Conservation (phyloP, 2,113 vertebrate species). For the Sylvilagus bachmani region DNA sequence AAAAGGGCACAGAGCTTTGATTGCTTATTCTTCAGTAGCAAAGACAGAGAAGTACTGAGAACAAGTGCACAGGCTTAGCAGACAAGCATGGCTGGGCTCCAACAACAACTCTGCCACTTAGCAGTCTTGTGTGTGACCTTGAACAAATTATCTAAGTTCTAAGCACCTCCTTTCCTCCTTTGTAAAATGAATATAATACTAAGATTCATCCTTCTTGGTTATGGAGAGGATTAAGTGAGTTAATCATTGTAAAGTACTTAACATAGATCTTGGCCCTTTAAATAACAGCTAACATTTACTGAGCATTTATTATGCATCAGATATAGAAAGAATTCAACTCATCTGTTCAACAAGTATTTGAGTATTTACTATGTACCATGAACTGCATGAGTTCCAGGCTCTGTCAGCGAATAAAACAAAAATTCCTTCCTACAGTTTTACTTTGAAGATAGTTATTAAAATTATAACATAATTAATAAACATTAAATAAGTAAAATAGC, state of each 20-base stretch:
- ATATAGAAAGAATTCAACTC: background rate
- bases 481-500: background rate
- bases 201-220: background rate
- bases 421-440: background rate
- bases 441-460: background rate
- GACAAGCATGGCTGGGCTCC: background rate
- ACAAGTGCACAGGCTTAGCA: background rate
- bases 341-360: background rate
- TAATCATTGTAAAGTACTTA: background rate
- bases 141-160: background rate
- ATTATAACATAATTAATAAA: constrained; percentile 1
- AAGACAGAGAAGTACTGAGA: constrained; percentile 34
- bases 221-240: background rate
- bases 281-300: background rate
- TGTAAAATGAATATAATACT: constrained; percentile 53
- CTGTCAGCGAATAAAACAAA: background rate
- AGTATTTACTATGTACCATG: too few species aligned
- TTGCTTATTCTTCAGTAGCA: constrained; percentile 49
- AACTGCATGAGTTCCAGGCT: background rate
- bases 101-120: background rate
- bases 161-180: constrained; percentile 1
- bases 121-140: background rate
- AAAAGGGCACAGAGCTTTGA: constrained; percentile 53
- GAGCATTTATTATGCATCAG: background rate
- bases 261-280: background rate